Evolutionary conservation across 2,797 vertebrate species (phyloP).

Genomic region (Halcyon smyrnensis): DNA sequence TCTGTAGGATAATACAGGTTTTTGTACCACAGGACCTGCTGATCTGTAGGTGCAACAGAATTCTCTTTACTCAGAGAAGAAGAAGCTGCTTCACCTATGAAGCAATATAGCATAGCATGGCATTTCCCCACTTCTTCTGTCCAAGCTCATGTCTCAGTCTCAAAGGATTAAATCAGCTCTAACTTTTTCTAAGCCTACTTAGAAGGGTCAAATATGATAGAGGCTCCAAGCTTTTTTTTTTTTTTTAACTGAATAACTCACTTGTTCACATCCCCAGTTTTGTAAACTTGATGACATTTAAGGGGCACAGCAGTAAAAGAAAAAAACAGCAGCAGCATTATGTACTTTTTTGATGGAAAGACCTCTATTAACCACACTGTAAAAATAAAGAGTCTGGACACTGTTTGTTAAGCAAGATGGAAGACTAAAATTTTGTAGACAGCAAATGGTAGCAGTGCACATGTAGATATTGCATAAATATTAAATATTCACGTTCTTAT

Average conservation of each 20-base stretch:
- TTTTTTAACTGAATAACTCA: constrained; percentile 25
- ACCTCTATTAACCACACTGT: constrained; percentile 48
- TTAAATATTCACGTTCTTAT: constrained; percentile 30
- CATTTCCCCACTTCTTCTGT: not conserved
- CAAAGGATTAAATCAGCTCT: not conserved
- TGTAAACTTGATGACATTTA: constrained; percentile 52
- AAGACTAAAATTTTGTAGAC: constrained; percentile 29
- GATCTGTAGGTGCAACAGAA: not conserved
- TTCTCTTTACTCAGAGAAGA: not conserved
- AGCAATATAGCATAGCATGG: not conserved
- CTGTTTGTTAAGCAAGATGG: constrained; percentile 48
- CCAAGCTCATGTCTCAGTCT: not conserved
- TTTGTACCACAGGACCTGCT: not conserved
- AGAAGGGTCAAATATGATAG: not conserved
- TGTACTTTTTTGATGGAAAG: constrained; percentile 49
- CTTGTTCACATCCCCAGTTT: not conserved
- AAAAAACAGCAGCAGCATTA: constrained; percentile 45
- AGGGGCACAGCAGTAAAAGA: constrained; percentile 20
- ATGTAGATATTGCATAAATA: constrained; percentile 42
- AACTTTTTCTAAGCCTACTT: not conserved
- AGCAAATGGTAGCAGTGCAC: constrained; percentile 26
- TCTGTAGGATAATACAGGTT: not conserved
- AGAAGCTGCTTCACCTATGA: not conserved
- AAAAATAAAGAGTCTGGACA: constrained; percentile 43
- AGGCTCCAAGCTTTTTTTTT: constrained; percentile 2